Percentiles rank a stretch among this genome's conserved stretches.
Evolutionary conservation across 2,797 vertebrate genomes (phyloP).

Genomic region (Kryptopterus vitreolus): DNA sequence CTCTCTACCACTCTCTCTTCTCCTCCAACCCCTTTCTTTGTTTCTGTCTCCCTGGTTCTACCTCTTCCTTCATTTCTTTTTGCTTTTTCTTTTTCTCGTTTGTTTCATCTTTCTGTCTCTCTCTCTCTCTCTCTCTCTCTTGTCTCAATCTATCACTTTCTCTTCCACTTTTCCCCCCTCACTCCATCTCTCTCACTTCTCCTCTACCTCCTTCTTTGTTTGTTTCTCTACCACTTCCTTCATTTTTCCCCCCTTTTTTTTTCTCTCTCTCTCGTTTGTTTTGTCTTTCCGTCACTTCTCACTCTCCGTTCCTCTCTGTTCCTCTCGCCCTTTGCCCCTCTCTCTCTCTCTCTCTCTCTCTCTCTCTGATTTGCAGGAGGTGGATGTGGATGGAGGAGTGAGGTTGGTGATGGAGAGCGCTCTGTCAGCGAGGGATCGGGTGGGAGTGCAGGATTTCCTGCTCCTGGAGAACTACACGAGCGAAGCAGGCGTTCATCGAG

Average conservation of each 20-base stretch:
- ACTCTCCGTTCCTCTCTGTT: neutral
- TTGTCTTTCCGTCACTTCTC: too few relatives aligned
- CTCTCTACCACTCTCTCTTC: neutral
- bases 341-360: neutral
- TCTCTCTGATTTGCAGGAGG: conserved; percentile 57
- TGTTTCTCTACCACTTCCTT: too few relatives aligned
- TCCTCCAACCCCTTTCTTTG: too few relatives aligned
- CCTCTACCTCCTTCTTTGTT: neutral
- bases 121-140: neutral
- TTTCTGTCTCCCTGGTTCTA: too few relatives aligned
- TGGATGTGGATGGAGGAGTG: conserved; percentile 73
- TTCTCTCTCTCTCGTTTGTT: conserved; percentile 1
- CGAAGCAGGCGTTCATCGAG: conserved; percentile 81
- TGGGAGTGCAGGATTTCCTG: conserved; percentile 85
- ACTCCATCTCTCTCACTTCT: neutral
- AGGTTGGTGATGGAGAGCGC: conserved; percentile 85
- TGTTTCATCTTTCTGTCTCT: neutral
- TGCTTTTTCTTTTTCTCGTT: too few relatives aligned
- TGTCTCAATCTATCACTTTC: neutral
- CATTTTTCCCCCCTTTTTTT: neutral
- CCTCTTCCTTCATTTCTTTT: too few relatives aligned
- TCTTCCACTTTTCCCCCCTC: too few relatives aligned
- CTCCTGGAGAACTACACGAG: conserved; percentile 85
- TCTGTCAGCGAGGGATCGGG: conserved; percentile 84
- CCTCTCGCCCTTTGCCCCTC: neutral